Evolutionary conservation across 92 coral and sea anemone species (phyloP).

Genomic region (Zoanthus solanderi): DNA sequence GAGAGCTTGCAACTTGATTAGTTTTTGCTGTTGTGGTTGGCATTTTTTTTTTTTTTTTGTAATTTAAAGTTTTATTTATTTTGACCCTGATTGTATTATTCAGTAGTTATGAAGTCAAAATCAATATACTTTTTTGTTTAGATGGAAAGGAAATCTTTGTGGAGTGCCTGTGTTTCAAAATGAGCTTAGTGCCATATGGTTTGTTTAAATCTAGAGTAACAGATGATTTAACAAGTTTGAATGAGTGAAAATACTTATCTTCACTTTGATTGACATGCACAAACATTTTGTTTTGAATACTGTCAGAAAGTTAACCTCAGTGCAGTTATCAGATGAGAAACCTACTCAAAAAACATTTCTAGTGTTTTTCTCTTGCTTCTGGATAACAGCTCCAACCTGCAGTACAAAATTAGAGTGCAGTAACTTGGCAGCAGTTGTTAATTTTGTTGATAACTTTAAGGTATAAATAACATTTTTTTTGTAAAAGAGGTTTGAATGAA

Average conservation of each 20-base stretch:
- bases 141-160: neutral
- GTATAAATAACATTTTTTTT: neutral
- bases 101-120: neutral
- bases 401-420: neutral
- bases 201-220: neutral
- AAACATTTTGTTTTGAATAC: slow-evolving; percentile 39
- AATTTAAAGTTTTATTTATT: neutral
- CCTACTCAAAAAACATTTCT: neutral
- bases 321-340: slow-evolving; percentile 14
- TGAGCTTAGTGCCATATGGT: neutral
- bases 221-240: neutral
- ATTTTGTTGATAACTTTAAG: neutral
- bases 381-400: neutral
- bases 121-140: neutral
- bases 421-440: neutral
- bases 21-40: slow-evolving; percentile 6
- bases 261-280: slow-evolving; percentile 12
- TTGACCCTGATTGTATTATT: neutral
- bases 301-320: neutral
- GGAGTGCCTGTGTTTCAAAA: slow-evolving; percentile 13
- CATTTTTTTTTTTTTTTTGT: neutral
- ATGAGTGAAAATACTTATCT: neutral
- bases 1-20: neutral
- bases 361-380: neutral
- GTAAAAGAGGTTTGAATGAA: neutral